A percentile compares a stretch with the other conserved stretches of the same genome.
phyloP scores from a whole-genome alignment of 2,888 invertebrate species.

The Lithophane leautieri region DNA sequence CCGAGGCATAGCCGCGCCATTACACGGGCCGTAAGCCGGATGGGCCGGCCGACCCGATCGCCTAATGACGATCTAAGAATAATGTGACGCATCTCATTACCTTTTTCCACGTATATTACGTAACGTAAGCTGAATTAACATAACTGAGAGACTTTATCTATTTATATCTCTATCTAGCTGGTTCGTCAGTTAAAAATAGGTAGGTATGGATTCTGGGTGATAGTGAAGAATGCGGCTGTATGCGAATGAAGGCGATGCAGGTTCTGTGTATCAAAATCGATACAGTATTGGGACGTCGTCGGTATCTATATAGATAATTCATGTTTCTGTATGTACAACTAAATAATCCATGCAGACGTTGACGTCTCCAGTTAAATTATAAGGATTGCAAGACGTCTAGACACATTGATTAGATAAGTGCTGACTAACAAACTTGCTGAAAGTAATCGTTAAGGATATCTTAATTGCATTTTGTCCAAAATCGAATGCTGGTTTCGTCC shows the following conservation, averaged over 20 bases:
- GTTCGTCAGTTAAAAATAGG: constrained; percentile 32
- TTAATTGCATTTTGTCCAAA: constrained; percentile 41
- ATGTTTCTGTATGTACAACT: not conserved
- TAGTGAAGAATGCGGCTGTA: constrained; percentile 44
- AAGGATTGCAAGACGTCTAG: constrained; percentile 57
- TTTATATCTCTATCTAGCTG: constrained; percentile 65
- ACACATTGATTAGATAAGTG: constrained; percentile 55
- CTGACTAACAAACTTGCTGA: constrained; percentile 24
- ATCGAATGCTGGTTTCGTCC: not conserved
- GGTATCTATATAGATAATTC: not conserved
- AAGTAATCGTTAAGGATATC: constrained; percentile 30
- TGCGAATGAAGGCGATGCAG: constrained; percentile 4
- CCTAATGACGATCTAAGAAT: constrained; percentile 80
- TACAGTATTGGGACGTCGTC: not conserved
- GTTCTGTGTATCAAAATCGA: constrained; percentile 20
- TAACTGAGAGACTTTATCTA: constrained; percentile 61
- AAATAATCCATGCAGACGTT: constrained; percentile 31
- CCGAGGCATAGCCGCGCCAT: constrained; percentile 72
- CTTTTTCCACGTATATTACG: constrained; percentile 54
- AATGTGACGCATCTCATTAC: constrained; percentile 78
- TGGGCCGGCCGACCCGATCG: constrained; percentile 71
- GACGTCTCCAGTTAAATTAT: constrained; percentile 43
- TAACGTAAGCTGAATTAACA: constrained; percentile 62
- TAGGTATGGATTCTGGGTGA: constrained; percentile 35
- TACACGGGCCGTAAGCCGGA: constrained; percentile 72